Evolutionary conservation across 2,888 invertebrate species (phyloP), one percentile per base, ranked within the genome.

Genomic region (Trichopria drosophilae): DNA sequence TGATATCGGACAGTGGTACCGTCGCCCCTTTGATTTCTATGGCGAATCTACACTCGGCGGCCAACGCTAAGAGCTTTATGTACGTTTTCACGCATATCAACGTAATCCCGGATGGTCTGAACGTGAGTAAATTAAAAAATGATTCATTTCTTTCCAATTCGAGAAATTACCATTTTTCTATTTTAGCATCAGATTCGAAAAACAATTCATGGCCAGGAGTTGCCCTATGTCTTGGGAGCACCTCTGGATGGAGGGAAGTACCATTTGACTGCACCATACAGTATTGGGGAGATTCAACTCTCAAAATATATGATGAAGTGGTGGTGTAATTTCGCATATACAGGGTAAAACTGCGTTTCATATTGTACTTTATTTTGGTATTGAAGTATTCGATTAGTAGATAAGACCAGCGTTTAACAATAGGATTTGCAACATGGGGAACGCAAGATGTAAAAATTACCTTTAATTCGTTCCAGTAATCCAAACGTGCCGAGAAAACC

Each of bases 271-370:
- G 80, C 82, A 39, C 84, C 85, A 65, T 93, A 88, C 76, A 88
- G 86, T 28, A 81, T 82, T 51, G 82, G 84, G 50, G 94, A 94
- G 76, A 84, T 82, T 66, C 79, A 88, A 37, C 82, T 94, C 51
- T 89, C 93, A 39, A 91, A 93, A 78, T 85, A 86, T 22, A 82
- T 93, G 64, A 93, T 94, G 89, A 84, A 87, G 59, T 84, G 89
- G 75, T 93, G 92, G 88, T 86, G 88, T 53, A 93, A 93, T 77
- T 94, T 94, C 67, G 92, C 90, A 3, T 88, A 89, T 76, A 86
- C 87, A 47, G 93, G 93, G 93, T 93, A 78, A 53, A 49, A 29
- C n/a, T n/a, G n/a, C n/a, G n/a, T 41, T 28, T 42, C n/a, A 7
- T 24, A 36, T 42, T 49, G 29, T 24, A 42, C 24, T 24, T 9